A percentile compares a stretch with the other conserved stretches of the same genome.
Conservation (phyloP, 2,888 invertebrate species). For the Hipparchia semele region DNA sequence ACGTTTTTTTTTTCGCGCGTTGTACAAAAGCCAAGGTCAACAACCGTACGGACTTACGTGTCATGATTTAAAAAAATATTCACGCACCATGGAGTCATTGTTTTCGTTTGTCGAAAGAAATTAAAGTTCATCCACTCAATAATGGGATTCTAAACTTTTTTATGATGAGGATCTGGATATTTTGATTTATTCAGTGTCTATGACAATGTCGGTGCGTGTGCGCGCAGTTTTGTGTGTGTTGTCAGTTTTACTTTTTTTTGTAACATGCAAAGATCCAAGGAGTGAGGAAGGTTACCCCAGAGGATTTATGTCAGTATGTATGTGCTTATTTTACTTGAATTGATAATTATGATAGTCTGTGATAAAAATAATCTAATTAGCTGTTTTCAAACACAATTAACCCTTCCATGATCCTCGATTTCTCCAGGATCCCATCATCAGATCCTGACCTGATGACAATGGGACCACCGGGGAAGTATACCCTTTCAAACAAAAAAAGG, state of each 20-base stretch:
- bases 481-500: too few species aligned
- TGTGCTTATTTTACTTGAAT: constrained; percentile 44
- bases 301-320: constrained; percentile 74
- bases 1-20: constrained; percentile 36
- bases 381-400: too few species aligned
- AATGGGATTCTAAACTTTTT: constrained; percentile 22
- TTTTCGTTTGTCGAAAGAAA: constrained; percentile 26
- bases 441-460: too few species aligned
- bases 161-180: constrained; percentile 20
- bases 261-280: constrained; percentile 45
- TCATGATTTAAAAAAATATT: constrained; percentile 41
- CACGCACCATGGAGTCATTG: constrained; percentile 30
- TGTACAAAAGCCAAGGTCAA: constrained; percentile 37
- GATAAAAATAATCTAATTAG: too few species aligned
- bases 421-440: too few species aligned
- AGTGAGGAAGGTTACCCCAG: constrained; percentile 65
- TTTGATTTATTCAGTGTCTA: constrained; percentile 16
- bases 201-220: constrained; percentile 32
- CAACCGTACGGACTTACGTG: constrained; percentile 29
- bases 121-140: constrained; percentile 21
- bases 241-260: constrained; percentile 31
- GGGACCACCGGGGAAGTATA: too few species aligned
- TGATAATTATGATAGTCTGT: not conserved
- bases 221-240: constrained; percentile 32
- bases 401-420: too few species aligned